These are phyloP conservation scores for Drosophila carrolli DNA, from an alignment of 1,140 invertebrate genomes.

Conservation along the genomic window DNA sequence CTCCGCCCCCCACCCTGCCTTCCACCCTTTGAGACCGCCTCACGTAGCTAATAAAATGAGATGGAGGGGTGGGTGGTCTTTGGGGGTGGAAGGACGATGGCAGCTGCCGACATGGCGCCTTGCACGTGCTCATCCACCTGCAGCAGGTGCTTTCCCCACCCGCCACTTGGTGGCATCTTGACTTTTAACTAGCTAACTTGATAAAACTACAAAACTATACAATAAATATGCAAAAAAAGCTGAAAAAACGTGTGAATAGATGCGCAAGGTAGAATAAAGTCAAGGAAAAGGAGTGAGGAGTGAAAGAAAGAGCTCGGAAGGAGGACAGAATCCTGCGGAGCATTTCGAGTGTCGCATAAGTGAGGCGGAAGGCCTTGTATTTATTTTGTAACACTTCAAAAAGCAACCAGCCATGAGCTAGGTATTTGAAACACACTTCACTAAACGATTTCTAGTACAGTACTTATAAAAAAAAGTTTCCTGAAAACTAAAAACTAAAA, in stretches of 20 bases:
- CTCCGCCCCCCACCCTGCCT: conserved; percentile 1
- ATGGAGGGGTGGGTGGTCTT: conserved; percentile 29
- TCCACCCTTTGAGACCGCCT: conserved; percentile 37
- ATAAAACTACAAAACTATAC: conserved; percentile 82
- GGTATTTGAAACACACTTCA: background rate
- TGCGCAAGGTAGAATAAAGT: conserved; percentile 10
- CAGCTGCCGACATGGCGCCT: conserved; percentile 61
- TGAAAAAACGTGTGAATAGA: conserved; percentile 6
- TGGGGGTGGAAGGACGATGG: conserved; percentile 42
- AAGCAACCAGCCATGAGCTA: background rate
- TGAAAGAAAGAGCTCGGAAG: background rate
- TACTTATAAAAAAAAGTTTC: too few relatives aligned
- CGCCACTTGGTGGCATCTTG: conserved; percentile 69
- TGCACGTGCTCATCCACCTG: conserved; percentile 68
- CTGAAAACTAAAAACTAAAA: too few relatives aligned
- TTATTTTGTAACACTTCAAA: background rate
- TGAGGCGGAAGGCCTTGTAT: conserved; percentile 17
- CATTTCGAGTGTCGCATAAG: conserved; percentile 35
- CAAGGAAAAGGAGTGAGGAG: background rate
- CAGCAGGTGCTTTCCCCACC: conserved; percentile 20
- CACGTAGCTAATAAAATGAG: conserved; percentile 77
- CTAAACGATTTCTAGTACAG: background rate
- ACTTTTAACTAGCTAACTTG: conserved; percentile 82
- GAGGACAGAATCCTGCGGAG: conserved; percentile 14
- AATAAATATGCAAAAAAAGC: conserved; percentile 74